Evolutionary conservation across 2,888 invertebrate species (phyloP).

Genomic region (Parnassius orleans): DNA sequence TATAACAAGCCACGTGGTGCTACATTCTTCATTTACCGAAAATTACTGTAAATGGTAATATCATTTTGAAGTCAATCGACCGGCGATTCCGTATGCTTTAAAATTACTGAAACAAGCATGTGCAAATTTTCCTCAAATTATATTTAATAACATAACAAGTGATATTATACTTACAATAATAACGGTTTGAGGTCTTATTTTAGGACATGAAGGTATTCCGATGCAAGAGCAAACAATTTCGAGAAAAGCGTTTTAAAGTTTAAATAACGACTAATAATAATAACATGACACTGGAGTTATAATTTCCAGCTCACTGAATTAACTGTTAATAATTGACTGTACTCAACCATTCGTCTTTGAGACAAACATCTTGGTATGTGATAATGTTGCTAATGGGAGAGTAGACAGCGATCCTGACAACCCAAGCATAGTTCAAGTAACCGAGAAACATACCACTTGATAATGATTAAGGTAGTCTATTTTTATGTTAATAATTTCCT

Average conservation of each 20-base stretch:
- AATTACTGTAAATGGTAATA: conserved; percentile 74
- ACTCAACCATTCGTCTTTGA: conserved; percentile 57
- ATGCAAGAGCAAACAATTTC: background rate
- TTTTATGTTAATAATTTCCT: conserved; percentile 9
- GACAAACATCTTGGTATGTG: conserved; percentile 69
- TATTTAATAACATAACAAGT: conserved; percentile 67
- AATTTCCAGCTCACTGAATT: conserved; percentile 63
- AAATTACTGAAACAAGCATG: conserved; percentile 66
- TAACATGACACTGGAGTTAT: conserved; percentile 69
- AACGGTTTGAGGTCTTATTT: conserved; percentile 40
- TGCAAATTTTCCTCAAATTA: conserved; percentile 64
- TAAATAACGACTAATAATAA: conserved; percentile 35
- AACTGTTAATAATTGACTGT: conserved; percentile 70
- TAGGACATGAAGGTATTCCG: conserved; percentile 33
- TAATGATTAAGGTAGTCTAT: conserved; percentile 8
- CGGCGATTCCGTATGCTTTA: conserved; percentile 48
- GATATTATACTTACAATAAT: conserved; percentile 58
- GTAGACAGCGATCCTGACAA: conserved; percentile 64
- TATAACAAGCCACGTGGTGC: conserved; percentile 53
- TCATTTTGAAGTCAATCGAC: conserved; percentile 46
- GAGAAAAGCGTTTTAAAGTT: background rate
- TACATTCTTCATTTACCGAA: conserved; percentile 72
- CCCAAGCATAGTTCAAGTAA: conserved; percentile 59
- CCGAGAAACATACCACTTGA: conserved; percentile 31
- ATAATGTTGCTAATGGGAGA: conserved; percentile 72